phyloP scores from a whole-genome alignment of 2,113 vertebrate species.

The Narcine bancroftii region DNA sequence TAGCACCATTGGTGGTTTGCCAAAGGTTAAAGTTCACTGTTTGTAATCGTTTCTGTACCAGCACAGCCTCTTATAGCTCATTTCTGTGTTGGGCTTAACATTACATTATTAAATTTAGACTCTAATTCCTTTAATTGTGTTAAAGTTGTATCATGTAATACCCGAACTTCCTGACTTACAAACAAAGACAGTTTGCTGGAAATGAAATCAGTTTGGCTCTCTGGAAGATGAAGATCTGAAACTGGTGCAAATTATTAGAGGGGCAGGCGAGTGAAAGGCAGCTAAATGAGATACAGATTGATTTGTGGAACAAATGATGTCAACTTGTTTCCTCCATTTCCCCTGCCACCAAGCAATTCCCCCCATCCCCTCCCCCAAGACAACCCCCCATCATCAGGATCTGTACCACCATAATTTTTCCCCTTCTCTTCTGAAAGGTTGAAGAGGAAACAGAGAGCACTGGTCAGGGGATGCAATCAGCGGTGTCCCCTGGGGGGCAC shows the following conservation, averaged over 20 bases:
- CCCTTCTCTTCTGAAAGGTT: not conserved
- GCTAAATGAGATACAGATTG: slow-evolving; percentile 25
- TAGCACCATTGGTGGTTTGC: slow-evolving; percentile 32
- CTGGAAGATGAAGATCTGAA: not conserved
- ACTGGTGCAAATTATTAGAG: slow-evolving; percentile 24
- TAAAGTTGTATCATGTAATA: slow-evolving; percentile 1
- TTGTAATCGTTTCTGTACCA: slow-evolving; percentile 16
- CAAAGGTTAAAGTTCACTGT: slow-evolving; percentile 35
- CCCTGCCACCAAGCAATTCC: not conserved
- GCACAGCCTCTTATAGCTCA: not conserved
- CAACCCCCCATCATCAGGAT: not conserved
- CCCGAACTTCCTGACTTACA: not conserved
- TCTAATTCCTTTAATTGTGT: slow-evolving; percentile 28
- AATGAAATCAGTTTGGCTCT: slow-evolving; percentile 1
- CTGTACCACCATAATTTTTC: too few relatives aligned
- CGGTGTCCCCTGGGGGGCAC: not conserved
- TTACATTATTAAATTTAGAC: slow-evolving; percentile 9
- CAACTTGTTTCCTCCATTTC: not conserved
- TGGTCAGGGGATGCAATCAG: not conserved
- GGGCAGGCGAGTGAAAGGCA: not conserved
- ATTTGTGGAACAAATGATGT: not conserved
- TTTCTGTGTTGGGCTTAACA: slow-evolving; percentile 13
- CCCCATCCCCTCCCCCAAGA: not conserved
- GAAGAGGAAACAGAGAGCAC: not conserved
- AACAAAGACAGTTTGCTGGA: not conserved